A percentile compares a stretch with the other conserved stretches of the same genome.
These are phyloP conservation scores for Drosophila takahashii DNA, from an alignment of 1,140 invertebrate species.

Conservation along the genomic window DNA sequence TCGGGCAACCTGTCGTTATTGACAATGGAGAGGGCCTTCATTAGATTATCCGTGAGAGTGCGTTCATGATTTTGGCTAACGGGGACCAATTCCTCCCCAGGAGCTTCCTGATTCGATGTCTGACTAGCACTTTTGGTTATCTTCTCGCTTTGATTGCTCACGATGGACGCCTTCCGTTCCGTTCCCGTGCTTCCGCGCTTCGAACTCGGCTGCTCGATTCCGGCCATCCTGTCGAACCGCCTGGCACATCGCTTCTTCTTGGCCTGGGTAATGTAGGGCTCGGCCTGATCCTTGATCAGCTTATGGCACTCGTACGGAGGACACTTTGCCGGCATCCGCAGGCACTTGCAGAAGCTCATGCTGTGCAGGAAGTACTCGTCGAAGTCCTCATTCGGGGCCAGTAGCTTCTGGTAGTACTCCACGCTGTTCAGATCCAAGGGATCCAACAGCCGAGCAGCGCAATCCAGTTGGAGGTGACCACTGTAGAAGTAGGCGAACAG, in stretches of 20 bases:
- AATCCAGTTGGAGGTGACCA: constrained; percentile 55
- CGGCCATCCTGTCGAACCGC: constrained; percentile 1
- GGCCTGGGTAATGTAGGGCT: constrained; percentile 3
- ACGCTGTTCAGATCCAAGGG: constrained; percentile 48
- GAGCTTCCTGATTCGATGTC: not conserved
- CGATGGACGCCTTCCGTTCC: not conserved
- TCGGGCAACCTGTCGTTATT: no score
- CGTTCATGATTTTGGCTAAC: not conserved
- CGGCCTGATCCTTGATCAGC: constrained; percentile 1
- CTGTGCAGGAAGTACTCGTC: constrained; percentile 65
- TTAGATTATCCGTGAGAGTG: not conserved
- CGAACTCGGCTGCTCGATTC: not conserved
- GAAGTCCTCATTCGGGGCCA: constrained; percentile 65
- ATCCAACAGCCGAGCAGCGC: constrained; percentile 51
- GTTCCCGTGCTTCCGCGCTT: not conserved
- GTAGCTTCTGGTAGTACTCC: constrained; percentile 47
- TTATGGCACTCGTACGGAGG: not conserved
- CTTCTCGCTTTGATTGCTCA: not conserved
- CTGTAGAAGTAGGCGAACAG: constrained; percentile 66
- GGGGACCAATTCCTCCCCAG: not conserved
- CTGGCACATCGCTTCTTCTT: constrained; percentile 9
- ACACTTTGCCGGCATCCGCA: constrained; percentile 27
- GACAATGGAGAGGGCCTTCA: not conserved
- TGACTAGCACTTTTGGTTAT: not conserved
- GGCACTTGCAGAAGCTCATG: constrained; percentile 66